Percentiles rank a stretch among this genome's conserved stretches.
Conservation (phyloP, 1,140 invertebrate species). For the Cotesia vestalis region DNA sequence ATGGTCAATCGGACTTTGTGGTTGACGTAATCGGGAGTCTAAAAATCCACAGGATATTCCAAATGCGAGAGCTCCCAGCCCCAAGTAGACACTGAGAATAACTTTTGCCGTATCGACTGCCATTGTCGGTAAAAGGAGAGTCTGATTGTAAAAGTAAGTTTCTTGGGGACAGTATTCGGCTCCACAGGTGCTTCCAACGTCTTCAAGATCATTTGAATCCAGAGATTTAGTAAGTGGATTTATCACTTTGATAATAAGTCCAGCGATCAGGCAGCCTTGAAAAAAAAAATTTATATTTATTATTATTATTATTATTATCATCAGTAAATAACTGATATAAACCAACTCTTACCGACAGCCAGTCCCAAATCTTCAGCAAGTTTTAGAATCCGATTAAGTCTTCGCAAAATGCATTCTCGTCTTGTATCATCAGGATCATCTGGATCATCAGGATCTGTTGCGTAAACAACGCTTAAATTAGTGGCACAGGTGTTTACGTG, state of each 20-base stretch:
- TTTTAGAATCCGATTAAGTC: conserved; percentile 56
- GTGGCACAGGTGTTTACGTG: conserved; percentile 70
- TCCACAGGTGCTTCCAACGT: conserved; percentile 54
- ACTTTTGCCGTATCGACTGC: conserved; percentile 62
- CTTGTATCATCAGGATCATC: conserved; percentile 65
- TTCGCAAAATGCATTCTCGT: conserved; percentile 56
- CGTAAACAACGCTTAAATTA: conserved; percentile 69
- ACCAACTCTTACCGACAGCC: conserved; percentile 57
- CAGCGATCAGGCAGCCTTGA: conserved; percentile 55
- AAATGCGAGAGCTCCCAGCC: conserved; percentile 66
- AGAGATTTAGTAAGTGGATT: conserved; percentile 35
- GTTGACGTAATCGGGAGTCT: conserved; percentile 62
- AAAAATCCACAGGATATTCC: conserved; percentile 67
- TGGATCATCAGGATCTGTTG: conserved; percentile 65
- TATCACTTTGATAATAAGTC: conserved; percentile 53
- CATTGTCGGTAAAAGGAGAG: conserved; percentile 57
- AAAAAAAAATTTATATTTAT: conserved; percentile 4
- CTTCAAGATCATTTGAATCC: conserved; percentile 35
- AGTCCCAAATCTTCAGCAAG: conserved; percentile 58
- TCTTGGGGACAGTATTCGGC: conserved; percentile 58
- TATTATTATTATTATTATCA: not conserved
- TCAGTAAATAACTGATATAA: no score
- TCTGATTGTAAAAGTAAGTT: conserved; percentile 52
- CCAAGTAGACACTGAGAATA: conserved; percentile 67
- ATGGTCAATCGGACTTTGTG: conserved; percentile 53